Conservation (phyloP, 2,113 vertebrate genomes). For the Pangasianodon gigas region DNA sequence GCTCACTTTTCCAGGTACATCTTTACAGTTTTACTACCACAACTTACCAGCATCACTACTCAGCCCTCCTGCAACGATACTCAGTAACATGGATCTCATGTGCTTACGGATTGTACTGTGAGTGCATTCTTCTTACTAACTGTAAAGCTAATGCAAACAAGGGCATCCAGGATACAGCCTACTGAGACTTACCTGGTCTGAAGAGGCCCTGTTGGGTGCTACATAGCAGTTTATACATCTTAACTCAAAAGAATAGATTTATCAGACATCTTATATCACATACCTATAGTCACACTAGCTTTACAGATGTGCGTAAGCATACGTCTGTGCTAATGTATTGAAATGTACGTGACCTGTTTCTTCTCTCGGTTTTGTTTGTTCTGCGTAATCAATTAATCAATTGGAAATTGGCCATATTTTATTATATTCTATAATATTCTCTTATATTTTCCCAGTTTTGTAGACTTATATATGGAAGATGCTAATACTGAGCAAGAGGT, state of each 20-base stretch:
- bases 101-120: not conserved
- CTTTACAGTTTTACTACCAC: not conserved
- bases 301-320: not conserved
- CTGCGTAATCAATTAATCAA: not conserved
- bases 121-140: not conserved
- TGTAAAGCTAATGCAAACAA: not conserved
- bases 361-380: not conserved
- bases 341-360: not conserved
- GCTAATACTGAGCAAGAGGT: not conserved
- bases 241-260: not conserved
- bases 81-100: not conserved
- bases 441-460: not conserved
- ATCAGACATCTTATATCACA: not conserved
- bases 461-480: not conserved
- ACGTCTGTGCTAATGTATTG: not conserved
- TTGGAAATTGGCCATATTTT: too few relatives aligned
- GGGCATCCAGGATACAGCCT: not conserved
- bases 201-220: not conserved
- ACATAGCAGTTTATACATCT: not conserved
- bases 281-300: not conserved
- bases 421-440: not conserved
- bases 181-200: not conserved
- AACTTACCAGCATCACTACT: not conserved
- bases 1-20: not conserved
- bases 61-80: not conserved